phyloP scores from a whole-genome alignment of 2,113 vertebrate genomes.

The Eupsittula cactorum region DNA sequence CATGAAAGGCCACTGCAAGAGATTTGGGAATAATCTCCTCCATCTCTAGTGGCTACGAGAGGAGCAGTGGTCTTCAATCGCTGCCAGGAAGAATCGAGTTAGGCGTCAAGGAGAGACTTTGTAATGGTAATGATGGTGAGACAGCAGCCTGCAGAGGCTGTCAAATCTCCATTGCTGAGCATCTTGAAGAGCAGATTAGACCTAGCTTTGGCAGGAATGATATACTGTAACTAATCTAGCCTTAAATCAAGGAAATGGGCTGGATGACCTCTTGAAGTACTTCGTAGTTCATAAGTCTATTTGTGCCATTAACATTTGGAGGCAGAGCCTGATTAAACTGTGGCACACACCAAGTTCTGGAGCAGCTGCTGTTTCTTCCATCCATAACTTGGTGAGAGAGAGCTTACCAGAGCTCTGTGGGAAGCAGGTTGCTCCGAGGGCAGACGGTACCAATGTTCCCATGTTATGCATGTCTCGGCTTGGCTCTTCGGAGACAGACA shows the following conservation, averaged over 20 bases:
- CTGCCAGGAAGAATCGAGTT: background rate
- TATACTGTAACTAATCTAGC: constrained; percentile 29
- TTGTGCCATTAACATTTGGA: background rate
- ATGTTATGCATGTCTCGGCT: background rate
- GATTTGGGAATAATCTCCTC: constrained; percentile 24
- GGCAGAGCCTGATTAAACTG: constrained; percentile 27
- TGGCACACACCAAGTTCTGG: background rate
- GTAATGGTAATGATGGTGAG: constrained; percentile 40
- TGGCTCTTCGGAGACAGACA: background rate
- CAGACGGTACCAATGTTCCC: rapidly evolving
- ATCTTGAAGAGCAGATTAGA: constrained; percentile 53
- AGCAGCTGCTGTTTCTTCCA: background rate
- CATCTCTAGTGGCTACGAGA: background rate
- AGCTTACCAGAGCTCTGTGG: background rate
- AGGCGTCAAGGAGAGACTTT: background rate
- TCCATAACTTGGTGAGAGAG: background rate
- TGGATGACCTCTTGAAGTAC: constrained; percentile 44
- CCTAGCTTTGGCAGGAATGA: constrained; percentile 32
- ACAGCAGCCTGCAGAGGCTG: background rate
- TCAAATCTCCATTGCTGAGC: constrained; percentile 9
- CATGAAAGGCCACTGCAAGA: background rate
- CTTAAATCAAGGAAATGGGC: constrained; percentile 51
- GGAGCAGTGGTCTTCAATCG: constrained; percentile 1
- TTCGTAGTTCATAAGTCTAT: background rate
- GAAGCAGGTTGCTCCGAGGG: background rate